Base-by-base conservation (phyloP, 2,797 vertebrate genomes). In the Holocentrus rufus region DNA sequence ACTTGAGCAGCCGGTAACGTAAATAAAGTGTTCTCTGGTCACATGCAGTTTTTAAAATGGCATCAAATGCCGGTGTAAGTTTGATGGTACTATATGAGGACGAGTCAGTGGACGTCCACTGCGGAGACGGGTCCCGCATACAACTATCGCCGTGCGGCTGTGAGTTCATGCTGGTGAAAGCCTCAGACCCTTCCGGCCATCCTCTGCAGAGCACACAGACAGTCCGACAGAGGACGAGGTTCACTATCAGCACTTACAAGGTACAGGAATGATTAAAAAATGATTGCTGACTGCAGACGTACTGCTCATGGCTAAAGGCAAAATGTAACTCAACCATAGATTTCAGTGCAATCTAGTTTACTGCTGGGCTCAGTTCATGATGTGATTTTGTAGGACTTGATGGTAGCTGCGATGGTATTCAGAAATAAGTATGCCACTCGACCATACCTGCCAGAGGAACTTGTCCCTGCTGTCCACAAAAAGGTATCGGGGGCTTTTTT, bases 81-180 rank as follows among this genome's bases (percentile, higher is more conserved):
- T 77, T 66, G 18, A 94, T 95, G 93, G 68, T 93, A 3, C 92
- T 97, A 79, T 95, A 94, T 15, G 92, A 88, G 39, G 96, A 97
- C 39, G 94, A 93, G 49, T 95, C 95, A 0, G 92, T 95, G 69
- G 94, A 96, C 56, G 91, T 95, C 10, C 90, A 72, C 2, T 95
- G 92, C 73, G 50, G 20, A 0, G 92, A 89, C 36, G 94, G 95
- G 0, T 88, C 89, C 22, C 92, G 76, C 58, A 25, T 98, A 50
- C 93, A 94, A n/a, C 83, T 98, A 47, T 95, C 96, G 0, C 92
- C 97, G 0, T 98, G 96, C 71, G 96, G 95, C 3, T 92, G 92
- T 17, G 96, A 98, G 27, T 97, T 96, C 77, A 58, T 95, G 54
- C 80, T 95, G 56, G 87, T 94, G 57, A 93, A 92, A 82, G 80